A percentile compares a stretch with the other conserved stretches of the same genome.
These are phyloP conservation scores for Porites evermanni DNA, from an alignment of 92 coral and sea anemone genomes.

Conservation along the genomic window DNA sequence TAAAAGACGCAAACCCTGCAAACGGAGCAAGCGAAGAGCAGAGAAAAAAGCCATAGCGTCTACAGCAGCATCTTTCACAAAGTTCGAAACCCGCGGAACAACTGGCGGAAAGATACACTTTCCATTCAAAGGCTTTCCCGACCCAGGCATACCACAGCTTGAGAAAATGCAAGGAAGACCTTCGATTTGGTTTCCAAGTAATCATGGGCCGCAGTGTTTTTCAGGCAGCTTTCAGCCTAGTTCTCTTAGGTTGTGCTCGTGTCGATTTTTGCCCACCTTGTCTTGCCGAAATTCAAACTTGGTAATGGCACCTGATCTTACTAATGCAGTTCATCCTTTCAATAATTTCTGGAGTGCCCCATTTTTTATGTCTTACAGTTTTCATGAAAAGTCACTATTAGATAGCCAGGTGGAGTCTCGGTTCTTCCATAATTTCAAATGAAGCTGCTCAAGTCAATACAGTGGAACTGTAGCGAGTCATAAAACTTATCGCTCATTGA, in stretches of 20 bases:
- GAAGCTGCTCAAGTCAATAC: not conserved
- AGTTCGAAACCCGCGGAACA: conserved; percentile 1
- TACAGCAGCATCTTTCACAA: not conserved
- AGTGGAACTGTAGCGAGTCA: too few species aligned
- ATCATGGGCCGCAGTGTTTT: not conserved
- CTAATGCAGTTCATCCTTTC: not conserved
- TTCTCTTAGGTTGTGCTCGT: conserved; percentile 16
- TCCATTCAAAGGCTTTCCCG: conserved; percentile 8
- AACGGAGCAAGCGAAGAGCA: conserved; percentile 30
- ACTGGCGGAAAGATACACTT: conserved; percentile 9
- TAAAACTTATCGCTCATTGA: too few species aligned
- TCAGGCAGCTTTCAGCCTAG: conserved; percentile 12
- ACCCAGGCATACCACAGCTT: not conserved
- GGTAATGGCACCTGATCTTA: not conserved
- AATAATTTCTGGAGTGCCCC: not conserved
- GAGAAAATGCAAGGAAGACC: not conserved
- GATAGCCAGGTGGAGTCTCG: not conserved
- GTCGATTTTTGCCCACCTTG: conserved; percentile 20
- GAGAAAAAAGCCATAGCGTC: conserved; percentile 5
- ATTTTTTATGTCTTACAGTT: not conserved
- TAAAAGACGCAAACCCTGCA: conserved; percentile 51
- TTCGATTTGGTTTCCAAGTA: conserved; percentile 11
- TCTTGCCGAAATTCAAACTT: conserved; percentile 3
- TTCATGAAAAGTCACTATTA: conserved; percentile 14
- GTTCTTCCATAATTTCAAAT: conserved; percentile 2